phyloP scores from a whole-genome alignment of 2,888 invertebrate genomes.

The Xestobium rufovillosum region DNA sequence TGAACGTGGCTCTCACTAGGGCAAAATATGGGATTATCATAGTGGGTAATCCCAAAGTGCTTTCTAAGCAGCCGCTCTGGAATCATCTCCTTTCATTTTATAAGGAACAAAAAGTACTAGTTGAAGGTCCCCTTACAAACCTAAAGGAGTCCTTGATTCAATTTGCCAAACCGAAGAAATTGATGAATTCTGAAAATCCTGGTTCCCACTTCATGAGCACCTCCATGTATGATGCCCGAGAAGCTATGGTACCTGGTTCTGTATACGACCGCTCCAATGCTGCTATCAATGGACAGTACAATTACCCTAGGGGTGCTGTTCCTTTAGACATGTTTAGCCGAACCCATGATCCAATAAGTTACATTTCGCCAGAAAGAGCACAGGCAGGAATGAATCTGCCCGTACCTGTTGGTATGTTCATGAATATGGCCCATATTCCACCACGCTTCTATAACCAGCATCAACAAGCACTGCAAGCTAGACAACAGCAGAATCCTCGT shows the following conservation, averaged over 20 bases:
- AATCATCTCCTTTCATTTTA: conserved; percentile 95
- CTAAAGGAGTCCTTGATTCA: conserved; percentile 94
- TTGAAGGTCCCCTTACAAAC: conserved; percentile 96
- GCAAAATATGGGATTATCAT: conserved; percentile 97
- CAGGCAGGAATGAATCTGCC: conserved; percentile 75
- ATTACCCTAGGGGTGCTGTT: conserved; percentile 33
- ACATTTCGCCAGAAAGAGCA: conserved; percentile 79
- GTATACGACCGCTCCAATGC: conserved; percentile 73
- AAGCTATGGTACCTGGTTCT: conserved; percentile 89
- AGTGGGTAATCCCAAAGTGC: conserved; percentile 97
- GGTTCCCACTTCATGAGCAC: conserved; percentile 97
- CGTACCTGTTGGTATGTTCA: conserved; percentile 90
- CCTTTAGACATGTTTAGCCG: conserved; percentile 57
- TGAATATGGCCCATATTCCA: conserved; percentile 78
- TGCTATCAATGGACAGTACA: conserved; percentile 28
- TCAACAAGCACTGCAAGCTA: conserved; percentile 50
- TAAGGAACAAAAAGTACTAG: conserved; percentile 93
- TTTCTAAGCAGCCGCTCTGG: conserved; percentile 98
- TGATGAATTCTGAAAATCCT: conserved; percentile 90
- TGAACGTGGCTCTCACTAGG: conserved; percentile 96
- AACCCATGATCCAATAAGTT: conserved; percentile 85
- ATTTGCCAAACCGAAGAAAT: conserved; percentile 94
- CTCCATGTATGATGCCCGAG: conserved; percentile 93
- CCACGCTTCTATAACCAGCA: conserved; percentile 71
- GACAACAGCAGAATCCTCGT: conserved; percentile 18